These are phyloP conservation scores for Microplitis demolitor DNA, from an alignment of 1,140 invertebrate genomes.

Conservation along the genomic window DNA sequence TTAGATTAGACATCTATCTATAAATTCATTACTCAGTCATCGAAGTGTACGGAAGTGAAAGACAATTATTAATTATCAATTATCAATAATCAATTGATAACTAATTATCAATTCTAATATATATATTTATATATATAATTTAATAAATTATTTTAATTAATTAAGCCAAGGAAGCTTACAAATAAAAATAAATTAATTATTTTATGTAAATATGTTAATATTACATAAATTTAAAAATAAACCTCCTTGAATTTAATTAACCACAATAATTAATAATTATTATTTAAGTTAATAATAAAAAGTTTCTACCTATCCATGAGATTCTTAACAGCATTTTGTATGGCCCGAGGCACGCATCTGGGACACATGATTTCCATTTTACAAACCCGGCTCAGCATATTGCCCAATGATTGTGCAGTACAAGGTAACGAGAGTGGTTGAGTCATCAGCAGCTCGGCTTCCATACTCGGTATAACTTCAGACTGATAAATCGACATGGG, in stretches of 20 bases:
- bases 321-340: constrained; percentile 46
- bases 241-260: background rate
- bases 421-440: constrained; percentile 48
- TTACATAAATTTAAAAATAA: background rate
- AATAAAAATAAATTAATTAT: background rate
- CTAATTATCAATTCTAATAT: too few relatives aligned
- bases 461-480: constrained; percentile 54
- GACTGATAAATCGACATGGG: constrained; percentile 50
- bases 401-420: constrained; percentile 52
- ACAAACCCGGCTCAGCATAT: constrained; percentile 41
- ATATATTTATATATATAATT: too few relatives aligned
- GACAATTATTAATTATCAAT: too few relatives aligned
- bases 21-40: too few relatives aligned
- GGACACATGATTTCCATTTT: constrained; percentile 56
- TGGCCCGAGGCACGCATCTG: constrained; percentile 48
- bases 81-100: too few relatives aligned
- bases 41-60: too few relatives aligned
- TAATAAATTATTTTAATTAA: too few relatives aligned
- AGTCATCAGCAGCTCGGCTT: constrained; percentile 52
- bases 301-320: constrained; percentile 35
- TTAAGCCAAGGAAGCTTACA: too few relatives aligned
- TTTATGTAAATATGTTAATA: background rate
- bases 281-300: background rate
- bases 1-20: too few relatives aligned
- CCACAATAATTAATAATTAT: background rate